These are phyloP conservation scores for Limanda limanda DNA, from an alignment of 2,113 vertebrate species.

Conservation along the genomic window DNA sequence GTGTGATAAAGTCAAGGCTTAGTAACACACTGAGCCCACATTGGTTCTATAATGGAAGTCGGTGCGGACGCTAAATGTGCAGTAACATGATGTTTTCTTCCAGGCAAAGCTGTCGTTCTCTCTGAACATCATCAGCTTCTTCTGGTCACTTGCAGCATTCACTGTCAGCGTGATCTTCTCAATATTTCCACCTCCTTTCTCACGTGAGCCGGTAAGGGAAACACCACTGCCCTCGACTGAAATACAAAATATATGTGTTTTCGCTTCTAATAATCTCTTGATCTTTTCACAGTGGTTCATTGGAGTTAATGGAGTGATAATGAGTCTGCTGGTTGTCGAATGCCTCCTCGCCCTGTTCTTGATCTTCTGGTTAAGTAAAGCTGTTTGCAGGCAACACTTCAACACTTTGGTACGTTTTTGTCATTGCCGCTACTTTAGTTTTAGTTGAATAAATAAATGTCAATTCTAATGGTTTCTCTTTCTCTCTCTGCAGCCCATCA, in stretches of 20 bases:
- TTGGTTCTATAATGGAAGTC: too few species aligned
- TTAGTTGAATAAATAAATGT: not conserved
- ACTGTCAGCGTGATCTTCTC: not conserved
- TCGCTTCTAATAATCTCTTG: not conserved
- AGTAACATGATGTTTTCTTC: not conserved
- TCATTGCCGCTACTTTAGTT: not conserved
- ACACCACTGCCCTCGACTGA: not conserved
- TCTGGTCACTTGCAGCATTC: conserved; percentile 60
- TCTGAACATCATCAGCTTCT: conserved; percentile 78
- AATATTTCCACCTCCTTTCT: rapidly evolving
- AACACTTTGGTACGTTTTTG: conserved; percentile 77
- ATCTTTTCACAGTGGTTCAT: rapidly evolving
- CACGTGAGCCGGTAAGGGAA: not conserved
- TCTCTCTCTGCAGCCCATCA: conserved; percentile 69
- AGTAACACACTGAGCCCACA: too few species aligned
- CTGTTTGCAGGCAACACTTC: conserved; percentile 78
- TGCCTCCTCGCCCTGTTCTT: conserved; percentile 52
- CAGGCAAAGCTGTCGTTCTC: conserved; percentile 78
- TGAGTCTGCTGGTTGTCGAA: conserved; percentile 61
- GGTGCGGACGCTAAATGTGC: not conserved
- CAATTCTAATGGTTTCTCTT: not conserved
- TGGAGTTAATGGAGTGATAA: conserved; percentile 41
- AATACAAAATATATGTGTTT: not conserved
- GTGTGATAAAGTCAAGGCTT: too few species aligned
- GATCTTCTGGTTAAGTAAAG: conserved; percentile 81